Evolutionary conservation across 37 sponge, comb jelly and placozoan genomes (phyloP).

Genomic region (Sycon ciliatum): DNA sequence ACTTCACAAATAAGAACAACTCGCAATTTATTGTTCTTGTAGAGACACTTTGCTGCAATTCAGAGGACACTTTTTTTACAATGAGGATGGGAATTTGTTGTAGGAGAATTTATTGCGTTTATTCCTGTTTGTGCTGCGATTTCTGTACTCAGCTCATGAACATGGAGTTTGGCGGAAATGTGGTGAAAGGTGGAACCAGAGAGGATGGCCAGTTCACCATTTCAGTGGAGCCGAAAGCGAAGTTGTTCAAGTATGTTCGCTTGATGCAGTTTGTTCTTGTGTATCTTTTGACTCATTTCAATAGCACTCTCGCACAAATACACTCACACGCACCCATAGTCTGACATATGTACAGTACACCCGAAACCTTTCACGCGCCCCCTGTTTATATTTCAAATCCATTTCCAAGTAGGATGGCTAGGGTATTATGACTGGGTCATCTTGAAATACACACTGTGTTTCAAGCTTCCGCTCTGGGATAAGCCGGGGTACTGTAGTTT

Average conservation of each 20-base stretch:
- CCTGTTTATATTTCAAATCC: not conserved
- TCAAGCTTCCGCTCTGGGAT: too few relatives aligned
- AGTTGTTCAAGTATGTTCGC: slow-evolving; percentile 32
- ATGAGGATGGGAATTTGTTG: not conserved
- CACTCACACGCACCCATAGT: slow-evolving; percentile 12
- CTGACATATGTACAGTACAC: slow-evolving; percentile 14
- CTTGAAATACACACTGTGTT: too few relatives aligned
- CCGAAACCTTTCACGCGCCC: not conserved
- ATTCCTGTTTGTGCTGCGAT: not conserved
- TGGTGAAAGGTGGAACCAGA: slow-evolving; percentile 28
- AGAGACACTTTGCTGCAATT: too few relatives aligned
- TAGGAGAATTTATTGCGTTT: too few relatives aligned
- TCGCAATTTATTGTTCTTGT: too few relatives aligned
- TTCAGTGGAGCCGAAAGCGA: slow-evolving; percentile 22
- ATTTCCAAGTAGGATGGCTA: too few relatives aligned
- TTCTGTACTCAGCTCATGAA: slow-evolving; percentile 27
- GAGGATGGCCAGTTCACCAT: slow-evolving; percentile 69
- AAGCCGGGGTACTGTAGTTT: too few relatives aligned
- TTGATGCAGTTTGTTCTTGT: too few relatives aligned
- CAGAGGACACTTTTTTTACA: too few relatives aligned
- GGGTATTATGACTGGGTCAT: too few relatives aligned
- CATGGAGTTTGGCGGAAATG: slow-evolving; percentile 60
- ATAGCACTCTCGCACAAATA: slow-evolving; percentile 10
- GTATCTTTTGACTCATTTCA: not conserved
- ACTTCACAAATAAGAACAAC: too few relatives aligned